Evolutionary conservation across 2,888 invertebrate species (phyloP).

Genomic region (Aleiodes leptofemur): DNA sequence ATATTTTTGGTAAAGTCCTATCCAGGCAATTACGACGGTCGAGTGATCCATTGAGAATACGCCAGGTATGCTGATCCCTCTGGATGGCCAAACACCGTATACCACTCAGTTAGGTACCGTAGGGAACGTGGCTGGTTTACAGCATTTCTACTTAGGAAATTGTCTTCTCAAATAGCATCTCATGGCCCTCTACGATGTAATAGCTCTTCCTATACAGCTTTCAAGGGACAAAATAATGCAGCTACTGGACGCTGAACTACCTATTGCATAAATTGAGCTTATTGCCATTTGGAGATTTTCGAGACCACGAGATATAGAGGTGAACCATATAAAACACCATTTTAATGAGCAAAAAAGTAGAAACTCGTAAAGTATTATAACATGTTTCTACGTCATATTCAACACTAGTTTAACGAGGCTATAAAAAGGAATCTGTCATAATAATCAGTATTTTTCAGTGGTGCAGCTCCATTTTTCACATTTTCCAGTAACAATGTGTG

Average conservation of each 20-base stretch:
- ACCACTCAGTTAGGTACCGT: constrained; percentile 35
- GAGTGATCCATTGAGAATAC: constrained; percentile 50
- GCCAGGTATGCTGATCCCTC: constrained; percentile 39
- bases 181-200: constrained; percentile 24
- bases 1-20: constrained; percentile 1
- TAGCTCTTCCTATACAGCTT: constrained; percentile 4
- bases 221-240: background rate
- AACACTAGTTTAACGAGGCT: too few relatives aligned
- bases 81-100: constrained; percentile 39
- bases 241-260: background rate
- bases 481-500: background rate
- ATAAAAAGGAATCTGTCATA: too few relatives aligned
- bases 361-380: too few relatives aligned
- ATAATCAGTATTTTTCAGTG: background rate
- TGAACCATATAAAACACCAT: too few relatives aligned
- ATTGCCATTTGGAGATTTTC: too few relatives aligned
- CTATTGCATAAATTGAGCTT: too few relatives aligned
- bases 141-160: constrained; percentile 13
- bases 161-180: constrained; percentile 22
- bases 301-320: too few relatives aligned
- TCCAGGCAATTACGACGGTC: constrained; percentile 17
- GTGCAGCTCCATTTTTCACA: background rate
- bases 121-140: constrained; percentile 37
- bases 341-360: too few relatives aligned
- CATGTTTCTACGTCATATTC: too few relatives aligned